Percentiles rank a stretch among this genome's conserved stretches.
Conservation (phyloP, 1,140 invertebrate genomes). For the Camponotus vicinus region DNA sequence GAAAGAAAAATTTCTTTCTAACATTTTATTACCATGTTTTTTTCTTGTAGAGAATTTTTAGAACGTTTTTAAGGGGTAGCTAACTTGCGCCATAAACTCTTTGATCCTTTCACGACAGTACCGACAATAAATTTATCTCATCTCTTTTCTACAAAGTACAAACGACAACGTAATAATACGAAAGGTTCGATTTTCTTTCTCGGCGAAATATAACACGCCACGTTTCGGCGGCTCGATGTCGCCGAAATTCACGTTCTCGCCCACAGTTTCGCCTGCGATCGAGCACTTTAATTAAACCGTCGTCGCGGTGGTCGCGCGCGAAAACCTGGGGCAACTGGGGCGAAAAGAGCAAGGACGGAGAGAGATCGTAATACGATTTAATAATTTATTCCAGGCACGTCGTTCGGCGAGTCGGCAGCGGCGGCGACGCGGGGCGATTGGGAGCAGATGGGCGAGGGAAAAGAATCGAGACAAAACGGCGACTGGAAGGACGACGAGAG, state of each 20-base stretch:
- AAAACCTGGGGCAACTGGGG: slow-evolving; percentile 22
- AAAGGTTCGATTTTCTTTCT: not conserved
- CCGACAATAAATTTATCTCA: slow-evolving; percentile 27
- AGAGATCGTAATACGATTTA: slow-evolving; percentile 50
- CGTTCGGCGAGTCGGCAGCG: slow-evolving; percentile 35
- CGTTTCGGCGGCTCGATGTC: not conserved
- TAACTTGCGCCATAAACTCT: not conserved
- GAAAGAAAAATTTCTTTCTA: not conserved
- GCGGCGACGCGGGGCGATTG: slow-evolving; percentile 43
- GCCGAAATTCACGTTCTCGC: slow-evolving; percentile 49
- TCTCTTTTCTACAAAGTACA: not conserved
- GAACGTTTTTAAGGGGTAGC: not conserved
- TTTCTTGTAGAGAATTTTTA: not conserved
- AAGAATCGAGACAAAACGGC: slow-evolving; percentile 43
- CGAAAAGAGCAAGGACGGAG: slow-evolving; percentile 51
- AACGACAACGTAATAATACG: not conserved
- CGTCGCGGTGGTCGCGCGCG: slow-evolving; percentile 2
- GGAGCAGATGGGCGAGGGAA: slow-evolving; percentile 45
- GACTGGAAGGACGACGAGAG: slow-evolving; percentile 40
- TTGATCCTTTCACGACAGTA: not conserved
- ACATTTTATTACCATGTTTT: slow-evolving; percentile 6
- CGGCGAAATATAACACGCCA: slow-evolving; percentile 19
- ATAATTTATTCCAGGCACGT: slow-evolving; percentile 72
- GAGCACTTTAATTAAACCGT: slow-evolving; percentile 68
- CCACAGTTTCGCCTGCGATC: slow-evolving; percentile 25